Conservation (phyloP, 53 echinoderm and acorn worm species). For the Arbacia lixula region DNA sequence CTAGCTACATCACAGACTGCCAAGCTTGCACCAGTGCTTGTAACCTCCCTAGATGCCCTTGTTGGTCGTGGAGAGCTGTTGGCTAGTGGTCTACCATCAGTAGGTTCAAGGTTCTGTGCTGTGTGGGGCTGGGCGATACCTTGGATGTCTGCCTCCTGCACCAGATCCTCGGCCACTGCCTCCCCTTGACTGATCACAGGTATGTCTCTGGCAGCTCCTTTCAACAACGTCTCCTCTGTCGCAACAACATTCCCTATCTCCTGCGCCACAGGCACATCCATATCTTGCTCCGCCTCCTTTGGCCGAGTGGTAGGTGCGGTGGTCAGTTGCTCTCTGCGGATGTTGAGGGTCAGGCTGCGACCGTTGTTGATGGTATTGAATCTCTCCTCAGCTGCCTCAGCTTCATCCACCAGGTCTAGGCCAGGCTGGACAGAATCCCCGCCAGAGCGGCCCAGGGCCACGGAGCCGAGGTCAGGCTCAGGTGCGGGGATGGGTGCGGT, state of each 20-base stretch:
- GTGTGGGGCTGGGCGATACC: background rate
- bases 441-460: background rate
- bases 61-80: background rate
- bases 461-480: background rate
- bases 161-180: background rate
- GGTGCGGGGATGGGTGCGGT: slow-evolving; percentile 21
- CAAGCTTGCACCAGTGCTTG: background rate
- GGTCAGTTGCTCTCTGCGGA: background rate
- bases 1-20: background rate
- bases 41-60: background rate
- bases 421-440: no score
- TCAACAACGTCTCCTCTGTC: background rate
- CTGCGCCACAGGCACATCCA: background rate
- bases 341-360: background rate
- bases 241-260: background rate
- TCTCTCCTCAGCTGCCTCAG: slow-evolving; percentile 3
- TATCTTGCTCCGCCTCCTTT: background rate
- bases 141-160: background rate
- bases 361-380: slow-evolving; percentile 27
- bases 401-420: background rate
- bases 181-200: no score
- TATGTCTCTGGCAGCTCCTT: no score
- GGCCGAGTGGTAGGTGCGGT: background rate
- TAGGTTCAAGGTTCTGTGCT: background rate
- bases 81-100: background rate